Percentiles rank a stretch among this genome's conserved stretches.
Evolutionary conservation across 2,888 invertebrate species (phyloP).

Genomic region (Caenorhabditis imperialis): DNA sequence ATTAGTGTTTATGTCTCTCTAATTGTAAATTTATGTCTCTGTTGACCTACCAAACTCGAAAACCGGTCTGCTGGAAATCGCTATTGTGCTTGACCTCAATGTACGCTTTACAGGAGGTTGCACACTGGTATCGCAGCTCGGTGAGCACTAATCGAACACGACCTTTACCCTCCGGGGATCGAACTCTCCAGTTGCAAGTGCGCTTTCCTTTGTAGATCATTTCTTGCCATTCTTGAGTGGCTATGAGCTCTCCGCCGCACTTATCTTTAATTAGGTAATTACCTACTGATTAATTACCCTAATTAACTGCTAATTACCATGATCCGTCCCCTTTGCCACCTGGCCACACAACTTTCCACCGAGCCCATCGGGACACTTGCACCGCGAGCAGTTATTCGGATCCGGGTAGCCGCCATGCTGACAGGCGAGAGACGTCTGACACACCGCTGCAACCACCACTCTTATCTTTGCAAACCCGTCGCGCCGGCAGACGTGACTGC

Average conservation of each 20-base stretch:
- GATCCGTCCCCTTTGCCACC: conserved; percentile 50
- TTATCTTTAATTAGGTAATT: conserved; percentile 31
- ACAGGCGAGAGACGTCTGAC: conserved; percentile 56
- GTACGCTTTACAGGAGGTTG: conserved; percentile 71
- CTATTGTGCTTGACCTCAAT: conserved; percentile 75
- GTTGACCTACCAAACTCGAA: conserved; percentile 70
- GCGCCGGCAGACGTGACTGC: conserved; percentile 48
- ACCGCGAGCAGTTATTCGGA: conserved; percentile 71
- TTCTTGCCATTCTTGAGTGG: conserved; percentile 72
- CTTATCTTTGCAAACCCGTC: background rate
- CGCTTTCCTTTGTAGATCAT: conserved; percentile 73
- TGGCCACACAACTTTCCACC: conserved; percentile 56
- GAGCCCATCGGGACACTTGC: conserved; percentile 70
- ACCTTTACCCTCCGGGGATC: no score
- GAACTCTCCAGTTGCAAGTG: conserved; percentile 74
- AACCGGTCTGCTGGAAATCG: conserved; percentile 77
- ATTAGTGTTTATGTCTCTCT: background rate
- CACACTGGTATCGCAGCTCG: conserved; percentile 70
- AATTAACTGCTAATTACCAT: conserved; percentile 8
- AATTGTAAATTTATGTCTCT: background rate
- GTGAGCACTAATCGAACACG: conserved; percentile 70
- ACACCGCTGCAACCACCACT: conserved; percentile 60
- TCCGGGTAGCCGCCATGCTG: conserved; percentile 74
- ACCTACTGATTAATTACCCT: background rate
- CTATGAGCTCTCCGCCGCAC: conserved; percentile 71